Percentiles rank a stretch among this genome's conserved stretches.
Conservation (phyloP, 2,888 invertebrate species). For the Aspidiotus destructor region DNA sequence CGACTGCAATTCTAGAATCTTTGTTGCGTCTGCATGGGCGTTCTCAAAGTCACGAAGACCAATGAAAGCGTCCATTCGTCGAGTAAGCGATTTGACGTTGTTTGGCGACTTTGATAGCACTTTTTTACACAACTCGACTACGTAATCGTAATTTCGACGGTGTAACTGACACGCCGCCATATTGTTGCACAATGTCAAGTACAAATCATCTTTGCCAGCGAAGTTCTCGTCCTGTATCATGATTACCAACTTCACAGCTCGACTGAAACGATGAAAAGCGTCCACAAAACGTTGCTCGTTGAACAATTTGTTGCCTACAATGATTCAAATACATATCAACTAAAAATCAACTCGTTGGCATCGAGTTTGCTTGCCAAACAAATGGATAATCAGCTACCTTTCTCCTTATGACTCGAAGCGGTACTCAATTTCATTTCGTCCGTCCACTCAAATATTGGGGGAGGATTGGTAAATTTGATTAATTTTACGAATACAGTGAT, state of each 20-base stretch:
- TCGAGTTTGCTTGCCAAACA: background rate
- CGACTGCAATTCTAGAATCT: constrained; percentile 52
- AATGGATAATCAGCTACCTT: constrained; percentile 11
- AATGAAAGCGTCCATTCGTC: constrained; percentile 46
- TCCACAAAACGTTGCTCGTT: constrained; percentile 52
- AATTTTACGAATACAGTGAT: constrained; percentile 34
- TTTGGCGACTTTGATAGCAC: constrained; percentile 43
- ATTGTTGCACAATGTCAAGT: constrained; percentile 63
- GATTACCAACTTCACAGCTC: constrained; percentile 61
- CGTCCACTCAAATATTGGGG: constrained; percentile 50
- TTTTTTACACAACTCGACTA: constrained; percentile 52
- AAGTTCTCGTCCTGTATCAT: constrained; percentile 5
- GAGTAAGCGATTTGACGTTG: constrained; percentile 47
- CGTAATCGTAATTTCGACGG: constrained; percentile 55
- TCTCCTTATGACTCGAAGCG: constrained; percentile 48
- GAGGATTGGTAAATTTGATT: constrained; percentile 34
- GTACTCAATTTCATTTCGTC: constrained; percentile 47
- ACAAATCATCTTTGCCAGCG: constrained; percentile 31
- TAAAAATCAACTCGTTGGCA: too few species aligned
- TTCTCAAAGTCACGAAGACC: constrained; percentile 55
- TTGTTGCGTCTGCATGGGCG: constrained; percentile 52
- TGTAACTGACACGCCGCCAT: constrained; percentile 71
- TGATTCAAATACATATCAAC: too few species aligned
- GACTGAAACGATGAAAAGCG: constrained; percentile 63
- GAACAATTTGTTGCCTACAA: constrained; percentile 53